Conservation (phyloP, 23 tunicate species). For the Phallusia fumigata region DNA sequence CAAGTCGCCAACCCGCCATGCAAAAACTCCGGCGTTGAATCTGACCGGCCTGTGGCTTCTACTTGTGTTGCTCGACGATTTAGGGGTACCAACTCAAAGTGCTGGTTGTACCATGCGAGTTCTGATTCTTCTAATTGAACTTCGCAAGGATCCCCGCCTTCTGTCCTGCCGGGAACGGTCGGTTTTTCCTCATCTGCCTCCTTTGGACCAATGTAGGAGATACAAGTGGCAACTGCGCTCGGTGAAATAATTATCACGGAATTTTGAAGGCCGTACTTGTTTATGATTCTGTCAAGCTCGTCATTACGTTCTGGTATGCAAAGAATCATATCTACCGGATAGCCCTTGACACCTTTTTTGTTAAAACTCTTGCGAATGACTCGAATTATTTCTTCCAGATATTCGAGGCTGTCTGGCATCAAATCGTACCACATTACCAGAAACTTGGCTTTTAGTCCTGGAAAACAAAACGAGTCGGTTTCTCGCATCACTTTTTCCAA, state of each 20-base stretch:
- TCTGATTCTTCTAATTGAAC: too few species aligned
- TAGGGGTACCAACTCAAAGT: too few species aligned
- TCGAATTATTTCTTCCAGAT: constrained; percentile 1
- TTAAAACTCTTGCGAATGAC: constrained; percentile 19
- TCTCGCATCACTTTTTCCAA: too few species aligned
- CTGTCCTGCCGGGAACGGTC: too few species aligned
- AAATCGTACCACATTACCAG: constrained; percentile 35
- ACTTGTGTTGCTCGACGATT: too few species aligned
- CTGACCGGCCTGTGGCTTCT: too few species aligned
- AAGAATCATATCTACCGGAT: too few species aligned
- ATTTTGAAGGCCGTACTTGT: neutral
- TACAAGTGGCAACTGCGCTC: neutral
- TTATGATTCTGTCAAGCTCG: neutral
- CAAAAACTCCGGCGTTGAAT: constrained; percentile 22
- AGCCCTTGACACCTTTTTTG: too few species aligned
- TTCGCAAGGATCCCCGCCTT: too few species aligned
- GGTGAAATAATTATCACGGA: neutral
- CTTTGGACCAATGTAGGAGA: too few species aligned
- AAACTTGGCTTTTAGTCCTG: constrained; percentile 11
- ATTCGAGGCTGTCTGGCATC: constrained; percentile 1
- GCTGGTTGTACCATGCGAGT: too few species aligned
- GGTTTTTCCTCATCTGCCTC: too few species aligned
- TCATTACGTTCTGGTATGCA: neutral
- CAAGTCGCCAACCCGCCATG: constrained; percentile 49
- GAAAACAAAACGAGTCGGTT: constrained; percentile 23